These are phyloP conservation scores for Coreoperca whiteheadi DNA, from an alignment of 2,113 vertebrate species.

Conservation along the genomic window DNA sequence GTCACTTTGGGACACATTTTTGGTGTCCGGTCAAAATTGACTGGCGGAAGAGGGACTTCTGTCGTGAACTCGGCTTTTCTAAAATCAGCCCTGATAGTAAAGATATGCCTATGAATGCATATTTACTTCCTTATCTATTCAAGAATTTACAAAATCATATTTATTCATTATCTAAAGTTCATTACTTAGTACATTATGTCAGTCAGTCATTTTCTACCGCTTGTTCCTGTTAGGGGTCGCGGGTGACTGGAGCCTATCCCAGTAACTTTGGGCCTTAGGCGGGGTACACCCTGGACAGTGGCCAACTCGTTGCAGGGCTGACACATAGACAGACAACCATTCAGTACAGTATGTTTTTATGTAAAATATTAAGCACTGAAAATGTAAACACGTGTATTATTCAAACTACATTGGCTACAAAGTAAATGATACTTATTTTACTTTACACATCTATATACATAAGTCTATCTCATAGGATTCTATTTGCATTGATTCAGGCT, in stretches of 20 bases:
- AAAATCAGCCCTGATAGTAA: background rate
- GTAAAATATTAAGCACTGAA: background rate
- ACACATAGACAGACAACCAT: no score
- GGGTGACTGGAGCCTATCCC: no score
- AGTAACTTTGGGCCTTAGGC: no score
- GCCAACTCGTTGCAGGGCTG: no score
- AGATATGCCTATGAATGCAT: background rate
- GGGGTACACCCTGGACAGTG: no score
- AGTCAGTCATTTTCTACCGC: no score
- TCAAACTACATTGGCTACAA: background rate
- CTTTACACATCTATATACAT: background rate
- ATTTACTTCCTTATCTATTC: background rate
- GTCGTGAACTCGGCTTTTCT: background rate
- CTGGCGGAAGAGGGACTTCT: background rate
- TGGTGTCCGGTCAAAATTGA: background rate
- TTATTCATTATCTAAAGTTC: background rate
- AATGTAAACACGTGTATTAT: background rate
- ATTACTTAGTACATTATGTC: background rate
- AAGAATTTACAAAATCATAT: background rate
- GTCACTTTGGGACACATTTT: background rate
- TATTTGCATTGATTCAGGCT: constrained; percentile 4
- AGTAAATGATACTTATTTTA: background rate
- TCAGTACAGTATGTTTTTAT: background rate
- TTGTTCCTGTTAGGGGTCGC: no score
- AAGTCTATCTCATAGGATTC: background rate